A percentile compares a stretch with the other conserved stretches of the same genome.
These are phyloP conservation scores for Raja brachyura DNA, from an alignment of 2,113 vertebrate species.

Conservation along the genomic window DNA sequence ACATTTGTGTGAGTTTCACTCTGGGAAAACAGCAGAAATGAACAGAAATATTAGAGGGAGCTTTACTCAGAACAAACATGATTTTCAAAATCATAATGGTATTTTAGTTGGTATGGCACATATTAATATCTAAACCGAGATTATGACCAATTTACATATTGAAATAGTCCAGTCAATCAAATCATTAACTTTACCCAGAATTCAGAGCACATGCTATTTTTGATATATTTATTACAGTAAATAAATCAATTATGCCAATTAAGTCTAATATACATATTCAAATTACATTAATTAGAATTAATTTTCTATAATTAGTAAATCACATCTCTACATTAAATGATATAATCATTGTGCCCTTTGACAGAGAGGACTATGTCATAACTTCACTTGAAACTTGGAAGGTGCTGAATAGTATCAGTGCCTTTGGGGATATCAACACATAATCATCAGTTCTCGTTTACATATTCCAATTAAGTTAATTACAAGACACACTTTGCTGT, in stretches of 20 bases:
- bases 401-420: neutral
- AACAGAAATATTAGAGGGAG: too few relatives aligned
- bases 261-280: conserved; percentile 29
- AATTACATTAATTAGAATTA: conserved; percentile 22
- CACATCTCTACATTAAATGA: neutral
- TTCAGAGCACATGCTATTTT: neutral
- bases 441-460: neutral
- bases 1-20: too few relatives aligned
- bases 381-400: neutral
- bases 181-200: neutral
- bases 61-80: too few relatives aligned
- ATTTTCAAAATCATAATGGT: too few relatives aligned
- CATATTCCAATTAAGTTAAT: conserved; percentile 35
- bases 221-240: conserved; percentile 2
- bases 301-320: conserved; percentile 14
- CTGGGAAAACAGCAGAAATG: too few relatives aligned
- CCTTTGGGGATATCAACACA: conserved; percentile 23
- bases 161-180: neutral
- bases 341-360: neutral
- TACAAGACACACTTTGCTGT: conserved; percentile 3
- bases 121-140: neutral
- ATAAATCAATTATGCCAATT: conserved; percentile 11
- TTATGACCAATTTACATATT: neutral
- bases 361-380: neutral
- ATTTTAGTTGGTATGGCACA: too few relatives aligned